Base-by-base conservation (phyloP, 2,113 vertebrate species). In the Tachycineta bicolor region DNA sequence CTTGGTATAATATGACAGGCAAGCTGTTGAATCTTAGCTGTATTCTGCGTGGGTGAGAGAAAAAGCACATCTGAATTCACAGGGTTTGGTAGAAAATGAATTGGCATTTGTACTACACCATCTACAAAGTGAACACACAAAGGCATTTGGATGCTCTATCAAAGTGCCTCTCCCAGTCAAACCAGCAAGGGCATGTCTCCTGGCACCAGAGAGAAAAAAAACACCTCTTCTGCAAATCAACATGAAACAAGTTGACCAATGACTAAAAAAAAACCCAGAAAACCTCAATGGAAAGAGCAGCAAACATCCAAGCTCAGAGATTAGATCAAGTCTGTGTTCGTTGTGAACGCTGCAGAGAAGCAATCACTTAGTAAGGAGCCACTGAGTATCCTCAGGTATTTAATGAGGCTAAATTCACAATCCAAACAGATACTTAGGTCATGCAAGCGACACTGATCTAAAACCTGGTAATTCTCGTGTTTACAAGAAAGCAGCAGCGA, bases 151-250 rank as follows among this genome's bases (percentile, higher is more conserved):
- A 78, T 78, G 85, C 85, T 90, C 79, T 88, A 75, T 64, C 93
- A 75, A 14, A 90, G 86, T 77, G 93, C 94, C 92, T 92, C 93
- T 93, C 92, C 90, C 94, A 93, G 94, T 37, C 87, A 78, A 62
- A 93, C 94, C 93, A 94, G 93, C 94, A 95, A 95, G 88, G 94
- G 90, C 96, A 86, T 18, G 93, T 94, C 94, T 95, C 39, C 84
- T 90, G 90, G 90, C 82, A 90, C n/a, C 52, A 70, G 63, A 60
- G 49, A 71, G 71, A 9, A 67, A 88, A 60, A 46, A 47, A 59
- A 55, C 91, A 74, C 93, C 91, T 77, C 90, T 90, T 60, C 93
- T 94, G 86, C 91, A 92, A 81, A 95, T 60, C 80, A 74, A 68
- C 80, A 41, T 11, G 39, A 81, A 94, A 93, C 73, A 31, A 71